A percentile compares a stretch with the other conserved stretches of the same genome.
Evolutionary conservation across 2,888 invertebrate genomes (phyloP).

Genomic region (Trichogramma dendrolimi): DNA sequence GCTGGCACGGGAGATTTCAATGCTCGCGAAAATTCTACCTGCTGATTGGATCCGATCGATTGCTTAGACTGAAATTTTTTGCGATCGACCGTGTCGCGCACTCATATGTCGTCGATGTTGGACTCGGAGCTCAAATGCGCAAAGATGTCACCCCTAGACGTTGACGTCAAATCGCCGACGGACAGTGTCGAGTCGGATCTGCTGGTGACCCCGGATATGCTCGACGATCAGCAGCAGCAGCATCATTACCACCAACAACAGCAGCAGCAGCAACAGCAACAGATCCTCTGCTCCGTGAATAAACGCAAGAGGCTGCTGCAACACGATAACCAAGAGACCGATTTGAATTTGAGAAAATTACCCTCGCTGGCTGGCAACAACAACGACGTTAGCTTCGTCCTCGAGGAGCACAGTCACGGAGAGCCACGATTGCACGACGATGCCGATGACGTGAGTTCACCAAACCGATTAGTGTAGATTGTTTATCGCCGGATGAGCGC

Average conservation of each 20-base stretch:
- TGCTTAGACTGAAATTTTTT: not conserved
- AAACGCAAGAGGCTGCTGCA: slow-evolving; percentile 45
- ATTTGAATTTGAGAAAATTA: slow-evolving; percentile 44
- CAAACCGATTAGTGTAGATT: too few species aligned
- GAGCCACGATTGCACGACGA: slow-evolving; percentile 44
- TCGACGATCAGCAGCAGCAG: slow-evolving; percentile 37
- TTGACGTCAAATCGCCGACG: slow-evolving; percentile 45
- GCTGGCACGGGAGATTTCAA: slow-evolving; percentile 20
- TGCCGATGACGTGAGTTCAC: slow-evolving; percentile 45
- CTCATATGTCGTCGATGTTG: slow-evolving; percentile 46
- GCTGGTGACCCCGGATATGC: slow-evolving; percentile 46
- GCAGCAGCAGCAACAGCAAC: slow-evolving; percentile 29
- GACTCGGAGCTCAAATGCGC: slow-evolving; percentile 41
- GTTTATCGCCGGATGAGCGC: too few species aligned
- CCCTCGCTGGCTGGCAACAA: slow-evolving; percentile 44
- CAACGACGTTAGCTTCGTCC: slow-evolving; percentile 49
- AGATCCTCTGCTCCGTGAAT: slow-evolving; percentile 26
- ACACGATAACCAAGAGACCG: slow-evolving; percentile 32
- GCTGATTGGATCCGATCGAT: not conserved
- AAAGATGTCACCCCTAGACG: slow-evolving; percentile 48
- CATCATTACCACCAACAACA: slow-evolving; percentile 15
- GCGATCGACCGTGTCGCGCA: slow-evolving; percentile 5
- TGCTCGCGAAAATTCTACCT: slow-evolving; percentile 1
- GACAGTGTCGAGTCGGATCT: slow-evolving; percentile 47
- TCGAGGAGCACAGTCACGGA: slow-evolving; percentile 40